These are phyloP conservation scores for Apotomis capreana DNA, from an alignment of 2,888 invertebrate species.

Conservation along the genomic window DNA sequence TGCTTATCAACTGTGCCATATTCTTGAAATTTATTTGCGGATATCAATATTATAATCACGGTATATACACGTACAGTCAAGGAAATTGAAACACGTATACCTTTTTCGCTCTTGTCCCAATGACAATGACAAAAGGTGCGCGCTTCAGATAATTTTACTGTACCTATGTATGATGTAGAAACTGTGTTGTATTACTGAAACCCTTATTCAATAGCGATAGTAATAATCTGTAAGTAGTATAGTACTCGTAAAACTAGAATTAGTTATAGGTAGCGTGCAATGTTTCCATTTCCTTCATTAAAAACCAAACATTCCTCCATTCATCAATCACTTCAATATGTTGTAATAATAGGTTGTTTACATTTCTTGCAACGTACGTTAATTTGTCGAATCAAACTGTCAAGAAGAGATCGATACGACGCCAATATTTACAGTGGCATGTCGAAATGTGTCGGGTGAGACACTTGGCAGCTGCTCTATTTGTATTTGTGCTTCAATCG, in stretches of 20 bases:
- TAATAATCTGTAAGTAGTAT: too few relatives aligned
- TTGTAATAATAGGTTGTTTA: slow-evolving; percentile 48
- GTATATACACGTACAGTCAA: too few relatives aligned
- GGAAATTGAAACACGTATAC: too few relatives aligned
- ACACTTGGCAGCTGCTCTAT: slow-evolving; percentile 54
- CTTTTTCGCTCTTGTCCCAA: too few relatives aligned
- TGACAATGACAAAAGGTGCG: too few relatives aligned
- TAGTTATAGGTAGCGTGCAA: slow-evolving; percentile 7
- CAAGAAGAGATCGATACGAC: slow-evolving; percentile 43
- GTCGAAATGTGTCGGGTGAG: slow-evolving; percentile 54
- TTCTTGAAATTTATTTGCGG: neutral
- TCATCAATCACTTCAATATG: slow-evolving; percentile 45
- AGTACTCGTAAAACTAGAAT: neutral
- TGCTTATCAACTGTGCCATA: neutral
- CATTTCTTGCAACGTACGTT: slow-evolving; percentile 46
- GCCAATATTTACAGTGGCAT: slow-evolving; percentile 55
- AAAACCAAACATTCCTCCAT: slow-evolving; percentile 20
- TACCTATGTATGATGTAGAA: neutral
- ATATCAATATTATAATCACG: too few relatives aligned
- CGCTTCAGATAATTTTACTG: too few relatives aligned
- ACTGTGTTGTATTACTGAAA: neutral
- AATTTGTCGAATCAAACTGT: slow-evolving; percentile 46
- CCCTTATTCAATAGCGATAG: neutral
- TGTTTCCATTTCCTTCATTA: slow-evolving; percentile 22
- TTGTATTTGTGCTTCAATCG: slow-evolving; percentile 40